Conservation (phyloP, 2,888 invertebrate species). For the Xestia xanthographa region DNA sequence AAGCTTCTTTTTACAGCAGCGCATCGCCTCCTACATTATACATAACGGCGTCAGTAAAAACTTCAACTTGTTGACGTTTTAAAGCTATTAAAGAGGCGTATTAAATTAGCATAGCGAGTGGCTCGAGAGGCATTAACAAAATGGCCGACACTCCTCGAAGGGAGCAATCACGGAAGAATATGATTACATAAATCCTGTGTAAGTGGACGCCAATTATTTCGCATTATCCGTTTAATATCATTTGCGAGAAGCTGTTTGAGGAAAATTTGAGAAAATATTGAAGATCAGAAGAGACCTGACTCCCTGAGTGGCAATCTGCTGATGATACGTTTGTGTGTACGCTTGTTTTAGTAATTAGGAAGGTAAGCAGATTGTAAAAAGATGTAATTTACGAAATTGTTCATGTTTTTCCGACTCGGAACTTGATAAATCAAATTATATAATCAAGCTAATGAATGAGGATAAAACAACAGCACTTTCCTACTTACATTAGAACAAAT, state of each 20-base stretch:
- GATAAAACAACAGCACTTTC: background rate
- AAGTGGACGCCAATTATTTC: conserved; percentile 66
- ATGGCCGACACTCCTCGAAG: conserved; percentile 59
- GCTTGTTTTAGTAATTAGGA: conserved; percentile 32
- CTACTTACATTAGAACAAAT: background rate
- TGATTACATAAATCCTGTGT: conserved; percentile 67
- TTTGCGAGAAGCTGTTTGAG: conserved; percentile 35
- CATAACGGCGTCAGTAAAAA: conserved; percentile 47
- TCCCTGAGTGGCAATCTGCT: conserved; percentile 6
- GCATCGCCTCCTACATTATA: conserved; percentile 27
- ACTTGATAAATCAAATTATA: background rate
- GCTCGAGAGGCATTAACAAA: conserved; percentile 69
- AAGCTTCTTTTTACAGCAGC: conserved; percentile 11
- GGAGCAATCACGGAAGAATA: conserved; percentile 61
- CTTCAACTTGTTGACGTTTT: conserved; percentile 73
- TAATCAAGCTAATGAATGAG: background rate
- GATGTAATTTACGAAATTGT: conserved; percentile 24
- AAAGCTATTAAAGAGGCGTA: conserved; percentile 73
- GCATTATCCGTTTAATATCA: conserved; percentile 60
- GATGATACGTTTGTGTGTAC: background rate
- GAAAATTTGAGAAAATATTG: conserved; percentile 44
- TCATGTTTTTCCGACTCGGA: background rate
- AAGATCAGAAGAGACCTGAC: conserved; percentile 27
- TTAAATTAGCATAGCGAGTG: conserved; percentile 77
- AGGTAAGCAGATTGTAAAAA: conserved; percentile 10